These are phyloP conservation scores for Sisyra terminalis DNA, from an alignment of 2,888 invertebrate species.

Conservation along the genomic window DNA sequence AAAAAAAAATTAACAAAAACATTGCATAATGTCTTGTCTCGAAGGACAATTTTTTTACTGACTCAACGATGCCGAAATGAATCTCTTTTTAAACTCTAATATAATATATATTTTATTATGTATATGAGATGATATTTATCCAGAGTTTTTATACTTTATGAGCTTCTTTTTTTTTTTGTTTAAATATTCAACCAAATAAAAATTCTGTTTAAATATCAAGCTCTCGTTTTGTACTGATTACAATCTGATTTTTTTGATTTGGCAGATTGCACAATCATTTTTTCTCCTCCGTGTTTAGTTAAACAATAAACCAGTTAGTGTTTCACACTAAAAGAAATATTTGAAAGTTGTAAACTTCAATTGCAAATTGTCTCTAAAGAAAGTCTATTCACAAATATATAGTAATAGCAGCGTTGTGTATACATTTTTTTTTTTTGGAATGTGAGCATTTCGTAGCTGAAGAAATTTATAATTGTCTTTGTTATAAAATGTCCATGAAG, in stretches of 20 bases:
- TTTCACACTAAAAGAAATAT: constrained; percentile 8
- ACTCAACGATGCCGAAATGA: constrained; percentile 4
- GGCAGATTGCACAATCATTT: constrained; percentile 1
- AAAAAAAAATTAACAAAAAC: constrained; percentile 1
- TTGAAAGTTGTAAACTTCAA: constrained; percentile 8
- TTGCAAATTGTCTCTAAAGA: background rate
- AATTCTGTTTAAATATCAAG: background rate
- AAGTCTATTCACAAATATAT: background rate
- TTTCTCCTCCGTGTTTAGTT: background rate
- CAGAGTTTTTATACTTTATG: too few relatives aligned
- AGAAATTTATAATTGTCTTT: constrained; percentile 1
- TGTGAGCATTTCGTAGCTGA: constrained; percentile 1
- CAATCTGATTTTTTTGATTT: constrained; percentile 1
- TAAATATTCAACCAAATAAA: background rate
- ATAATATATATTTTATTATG: background rate
- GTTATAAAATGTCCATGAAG: background rate
- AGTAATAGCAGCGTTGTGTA: too few relatives aligned
- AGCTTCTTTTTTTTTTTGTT: background rate
- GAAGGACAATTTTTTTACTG: background rate
- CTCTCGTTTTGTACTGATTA: background rate
- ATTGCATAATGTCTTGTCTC: background rate
- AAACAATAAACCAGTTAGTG: constrained; percentile 3
- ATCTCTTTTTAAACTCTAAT: background rate
- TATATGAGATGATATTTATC: background rate
- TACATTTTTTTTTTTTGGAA: background rate